Base-by-base conservation (phyloP, 2,113 vertebrate genomes). In the Albula glossodonta region DNA sequence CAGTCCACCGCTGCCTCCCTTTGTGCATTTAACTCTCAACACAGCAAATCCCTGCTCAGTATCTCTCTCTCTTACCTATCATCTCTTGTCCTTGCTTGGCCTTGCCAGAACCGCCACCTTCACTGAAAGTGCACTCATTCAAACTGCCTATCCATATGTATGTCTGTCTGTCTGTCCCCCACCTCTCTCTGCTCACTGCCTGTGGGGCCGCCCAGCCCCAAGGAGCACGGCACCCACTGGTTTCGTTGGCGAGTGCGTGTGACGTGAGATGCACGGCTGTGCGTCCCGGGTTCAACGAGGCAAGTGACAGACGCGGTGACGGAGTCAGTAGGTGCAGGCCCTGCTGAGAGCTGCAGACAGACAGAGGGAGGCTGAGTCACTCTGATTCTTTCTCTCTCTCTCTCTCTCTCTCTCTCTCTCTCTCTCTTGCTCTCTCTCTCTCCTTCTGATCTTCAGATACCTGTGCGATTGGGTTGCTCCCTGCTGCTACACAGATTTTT, bases 301-400 rank as follows among this genome's bases (percentile, higher is more conserved):
- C 50, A 78, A 41, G 66, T 53, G 83, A 15, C 51, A 41, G 66
- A 7, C 15, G 13, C 51, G 22, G 60, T 66, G 17, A 31, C 70
- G 22, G n/a, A 7, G 70, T 11, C n/a, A 31, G 31, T 41, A 41
- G 31, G 31, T 41, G 31, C 7, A 5, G 84, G 52, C 77, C 51
- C 17, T 56, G 52, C 84, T 3, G 53, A 50, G 49, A 9, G 31
- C 53, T n/a, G 31, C 77, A 31, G 77, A 60, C 84, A 80, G 70
- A 79, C 83, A 31, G 52, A 52, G 77, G 19, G 84, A 60, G 84
- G 84, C 31, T 85, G 84, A 85, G 84, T 85, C 77, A 80, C 78
- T 50, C 19, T 56, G 15, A 12, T 25, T 10, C 81, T 49, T 70
- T 83, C 19, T 86, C 66, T 13, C 80, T 49, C 51, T 56, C 66